These are phyloP conservation scores for Galagoides demidoff DNA, from an alignment of 2,797 vertebrate genomes.

Conservation along the genomic window DNA sequence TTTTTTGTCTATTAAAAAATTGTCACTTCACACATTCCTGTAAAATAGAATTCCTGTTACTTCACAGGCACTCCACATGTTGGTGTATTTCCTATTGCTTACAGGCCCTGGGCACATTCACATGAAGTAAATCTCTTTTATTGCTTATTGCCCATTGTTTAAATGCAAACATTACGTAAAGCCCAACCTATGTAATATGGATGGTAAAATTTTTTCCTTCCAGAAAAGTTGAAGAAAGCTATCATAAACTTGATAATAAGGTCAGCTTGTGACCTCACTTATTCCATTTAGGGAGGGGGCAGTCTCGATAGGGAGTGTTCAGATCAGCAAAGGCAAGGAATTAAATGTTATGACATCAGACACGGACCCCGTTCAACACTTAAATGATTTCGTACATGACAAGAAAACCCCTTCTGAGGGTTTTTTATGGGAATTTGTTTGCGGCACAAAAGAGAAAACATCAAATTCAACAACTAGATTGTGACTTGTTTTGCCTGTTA, in stretches of 20 bases:
- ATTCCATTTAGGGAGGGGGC: slow-evolving; percentile 62
- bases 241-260: slow-evolving; percentile 61
- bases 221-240: slow-evolving; percentile 53
- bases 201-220: neutral
- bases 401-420: slow-evolving; percentile 82
- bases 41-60: neutral
- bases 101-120: neutral
- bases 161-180: slow-evolving; percentile 41
- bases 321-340: slow-evolving; percentile 80
- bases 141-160: neutral
- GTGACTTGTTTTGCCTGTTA: slow-evolving; percentile 55
- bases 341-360: slow-evolving; percentile 84
- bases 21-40: slow-evolving; percentile 36
- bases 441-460: slow-evolving; percentile 77
- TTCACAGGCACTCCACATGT: neutral
- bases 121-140: neutral
- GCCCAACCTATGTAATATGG: neutral
- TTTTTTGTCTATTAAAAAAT: slow-evolving; percentile 43
- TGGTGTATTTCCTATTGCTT: neutral
- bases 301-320: slow-evolving; percentile 73
- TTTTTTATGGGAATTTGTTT: slow-evolving; percentile 75
- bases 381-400: slow-evolving; percentile 82
- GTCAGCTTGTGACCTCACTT: slow-evolving; percentile 71
- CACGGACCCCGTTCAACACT: slow-evolving; percentile 79
- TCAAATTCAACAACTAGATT: neutral